Evolutionary conservation across 2,797 vertebrate genomes (phyloP).

Genomic region (Valencia hispanica): DNA sequence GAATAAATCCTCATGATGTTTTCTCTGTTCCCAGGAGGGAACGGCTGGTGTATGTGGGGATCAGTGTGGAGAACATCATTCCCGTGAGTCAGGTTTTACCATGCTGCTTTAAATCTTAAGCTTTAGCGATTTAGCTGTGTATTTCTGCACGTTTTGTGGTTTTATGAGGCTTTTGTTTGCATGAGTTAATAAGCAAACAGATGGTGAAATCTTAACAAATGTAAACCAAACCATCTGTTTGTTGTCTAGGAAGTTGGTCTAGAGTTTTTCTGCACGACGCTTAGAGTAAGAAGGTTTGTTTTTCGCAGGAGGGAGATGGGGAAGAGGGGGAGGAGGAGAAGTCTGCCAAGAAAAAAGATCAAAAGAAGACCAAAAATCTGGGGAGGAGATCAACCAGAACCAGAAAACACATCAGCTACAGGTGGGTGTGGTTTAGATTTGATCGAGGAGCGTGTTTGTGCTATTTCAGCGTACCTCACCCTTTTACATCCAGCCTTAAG

Average conservation of each 20-base stretch:
- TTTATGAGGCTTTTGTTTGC: too few species aligned
- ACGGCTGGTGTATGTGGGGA: slow-evolving; percentile 95
- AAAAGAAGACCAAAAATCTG: slow-evolving; percentile 90
- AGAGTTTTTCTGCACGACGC: background rate
- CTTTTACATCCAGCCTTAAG: too few species aligned
- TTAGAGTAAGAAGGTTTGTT: background rate
- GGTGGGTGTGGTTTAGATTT: slow-evolving; percentile 73
- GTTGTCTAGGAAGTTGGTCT: background rate
- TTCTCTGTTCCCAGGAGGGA: slow-evolving; percentile 81
- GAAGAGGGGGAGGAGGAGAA: slow-evolving; percentile 67
- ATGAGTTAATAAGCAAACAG: background rate
- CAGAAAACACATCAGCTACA: slow-evolving; percentile 97
- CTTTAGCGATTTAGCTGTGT: background rate
- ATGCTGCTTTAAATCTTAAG: background rate
- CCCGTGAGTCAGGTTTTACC: slow-evolving; percentile 72
- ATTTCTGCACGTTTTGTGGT: background rate
- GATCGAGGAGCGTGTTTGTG: background rate
- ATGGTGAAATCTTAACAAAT: background rate
- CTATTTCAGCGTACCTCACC: too few species aligned
- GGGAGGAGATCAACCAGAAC: slow-evolving; percentile 93
- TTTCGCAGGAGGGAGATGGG: slow-evolving; percentile 83
- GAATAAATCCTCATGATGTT: background rate
- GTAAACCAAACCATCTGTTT: background rate
- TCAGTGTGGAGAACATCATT: slow-evolving; percentile 99
- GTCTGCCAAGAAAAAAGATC: slow-evolving; percentile 90